Evolutionary conservation across 2,888 invertebrate genomes (phyloP).

Genomic region (Folsomia manolachei): DNA sequence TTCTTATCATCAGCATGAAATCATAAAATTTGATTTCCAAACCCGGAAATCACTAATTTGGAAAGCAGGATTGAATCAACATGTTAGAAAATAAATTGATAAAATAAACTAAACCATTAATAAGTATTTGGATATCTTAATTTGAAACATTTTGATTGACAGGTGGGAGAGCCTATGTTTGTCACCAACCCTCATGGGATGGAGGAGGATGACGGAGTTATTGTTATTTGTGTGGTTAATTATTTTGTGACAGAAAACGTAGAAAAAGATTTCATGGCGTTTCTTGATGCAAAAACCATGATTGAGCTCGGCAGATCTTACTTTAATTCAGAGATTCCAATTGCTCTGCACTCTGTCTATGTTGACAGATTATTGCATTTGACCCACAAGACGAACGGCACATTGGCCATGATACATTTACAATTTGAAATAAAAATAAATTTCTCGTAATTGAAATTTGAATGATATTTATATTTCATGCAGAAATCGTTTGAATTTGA

Average conservation of each 20-base stretch:
- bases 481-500: too few relatives aligned
- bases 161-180: slow-evolving; percentile 19
- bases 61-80: not conserved
- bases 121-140: too few relatives aligned
- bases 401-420: too few relatives aligned
- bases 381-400: too few relatives aligned
- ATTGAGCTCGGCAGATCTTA: slow-evolving; percentile 53
- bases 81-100: not conserved
- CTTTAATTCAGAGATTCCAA: slow-evolving; percentile 49
- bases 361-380: too few relatives aligned
- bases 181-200: slow-evolving; percentile 20
- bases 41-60: not conserved
- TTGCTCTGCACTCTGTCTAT: slow-evolving; percentile 52
- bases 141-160: too few relatives aligned
- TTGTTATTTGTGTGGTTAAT: slow-evolving; percentile 11
- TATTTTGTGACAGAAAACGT: slow-evolving; percentile 6
- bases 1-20: not conserved
- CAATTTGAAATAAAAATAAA: too few relatives aligned
- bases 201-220: slow-evolving; percentile 29
- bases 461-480: too few relatives aligned
- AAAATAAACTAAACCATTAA: slow-evolving; percentile 3
- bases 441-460: too few relatives aligned
- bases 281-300: slow-evolving; percentile 54
- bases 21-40: not conserved
- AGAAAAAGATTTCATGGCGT: slow-evolving; percentile 50